phyloP scores from a whole-genome alignment of 37 sponge, comb jelly and placozoan species.

The Halichondria panicea region DNA sequence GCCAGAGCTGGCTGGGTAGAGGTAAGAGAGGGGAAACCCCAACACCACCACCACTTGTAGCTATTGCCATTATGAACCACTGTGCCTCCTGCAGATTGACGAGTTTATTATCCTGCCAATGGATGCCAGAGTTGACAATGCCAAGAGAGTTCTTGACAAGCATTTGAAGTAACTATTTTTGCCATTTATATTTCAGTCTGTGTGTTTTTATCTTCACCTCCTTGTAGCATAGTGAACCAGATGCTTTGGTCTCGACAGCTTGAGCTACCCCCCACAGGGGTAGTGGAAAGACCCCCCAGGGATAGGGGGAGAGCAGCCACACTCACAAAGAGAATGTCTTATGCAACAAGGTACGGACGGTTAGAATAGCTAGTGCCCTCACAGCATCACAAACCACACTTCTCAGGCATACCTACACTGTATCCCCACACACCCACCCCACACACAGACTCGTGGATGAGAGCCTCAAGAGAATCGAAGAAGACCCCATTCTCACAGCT shows the following conservation, averaged over 20 bases:
- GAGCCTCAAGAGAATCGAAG: conserved; percentile 23
- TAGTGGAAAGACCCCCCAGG: neutral
- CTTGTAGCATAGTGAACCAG: conserved; percentile 61
- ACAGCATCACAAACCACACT: too few relatives aligned
- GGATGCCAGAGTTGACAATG: conserved; percentile 33
- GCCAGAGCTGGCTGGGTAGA: conserved; percentile 68
- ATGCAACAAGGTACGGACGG: conserved; percentile 20
- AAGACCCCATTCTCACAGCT: too few relatives aligned
- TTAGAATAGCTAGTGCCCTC: too few relatives aligned
- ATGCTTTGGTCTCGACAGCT: conserved; percentile 63
- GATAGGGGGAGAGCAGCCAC: neutral
- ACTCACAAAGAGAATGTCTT: conserved; percentile 15
- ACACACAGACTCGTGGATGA: conserved; percentile 27
- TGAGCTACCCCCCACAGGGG: conserved; percentile 21
- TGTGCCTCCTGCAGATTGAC: conserved; percentile 40
- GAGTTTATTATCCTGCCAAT: conserved; percentile 73
- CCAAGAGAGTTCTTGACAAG: conserved; percentile 42
- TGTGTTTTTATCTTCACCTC: neutral
- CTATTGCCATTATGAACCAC: neutral
- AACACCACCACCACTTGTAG: neutral
- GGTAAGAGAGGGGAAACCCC: conserved; percentile 24
- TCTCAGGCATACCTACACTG: too few relatives aligned
- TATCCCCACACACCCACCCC: neutral
- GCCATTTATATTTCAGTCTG: neutral
- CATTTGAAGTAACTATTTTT: conserved; percentile 53